Evolutionary conservation across 2,797 vertebrate species (phyloP).

Genomic region (Halcyon leucocephala): DNA sequence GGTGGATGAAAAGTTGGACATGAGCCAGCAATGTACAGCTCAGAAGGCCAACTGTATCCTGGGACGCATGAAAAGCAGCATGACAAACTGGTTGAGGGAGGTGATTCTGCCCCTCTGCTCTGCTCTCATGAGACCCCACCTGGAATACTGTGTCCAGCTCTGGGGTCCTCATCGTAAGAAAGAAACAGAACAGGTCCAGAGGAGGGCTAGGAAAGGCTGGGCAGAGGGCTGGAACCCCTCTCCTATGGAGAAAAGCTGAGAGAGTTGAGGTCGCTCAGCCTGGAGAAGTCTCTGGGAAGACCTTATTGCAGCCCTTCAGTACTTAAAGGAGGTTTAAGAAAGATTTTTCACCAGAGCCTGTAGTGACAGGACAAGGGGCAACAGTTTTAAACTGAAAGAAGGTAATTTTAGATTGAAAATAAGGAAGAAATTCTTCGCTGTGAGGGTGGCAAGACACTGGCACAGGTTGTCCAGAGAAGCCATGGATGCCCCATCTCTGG

Average conservation of each 20-base stretch:
- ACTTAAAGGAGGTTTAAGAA: neutral
- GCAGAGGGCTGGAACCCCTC: neutral
- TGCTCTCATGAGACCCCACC: neutral
- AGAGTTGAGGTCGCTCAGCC: neutral
- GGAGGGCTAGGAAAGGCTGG: neutral
- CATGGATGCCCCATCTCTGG: neutral
- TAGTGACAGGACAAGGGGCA: neutral
- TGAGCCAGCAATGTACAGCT: neutral
- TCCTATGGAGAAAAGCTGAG: neutral
- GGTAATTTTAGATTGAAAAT: neutral
- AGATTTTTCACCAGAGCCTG: neutral
- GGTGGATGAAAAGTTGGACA: neutral
- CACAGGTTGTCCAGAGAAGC: neutral
- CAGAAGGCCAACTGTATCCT: neutral
- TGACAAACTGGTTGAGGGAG: neutral
- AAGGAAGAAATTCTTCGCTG: accelerated
- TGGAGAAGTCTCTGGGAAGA: neutral
- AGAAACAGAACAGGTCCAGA: neutral
- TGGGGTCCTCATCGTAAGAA: neutral
- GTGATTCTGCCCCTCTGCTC: neutral
- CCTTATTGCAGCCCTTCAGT: neutral
- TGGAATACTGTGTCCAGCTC: neutral
- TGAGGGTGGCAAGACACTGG: neutral
- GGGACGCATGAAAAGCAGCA: neutral
- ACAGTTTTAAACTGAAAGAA: neutral